These are phyloP conservation scores for Propithecus deckenii DNA, from an alignment of 2,797 vertebrate species.

Conservation along the genomic window DNA sequence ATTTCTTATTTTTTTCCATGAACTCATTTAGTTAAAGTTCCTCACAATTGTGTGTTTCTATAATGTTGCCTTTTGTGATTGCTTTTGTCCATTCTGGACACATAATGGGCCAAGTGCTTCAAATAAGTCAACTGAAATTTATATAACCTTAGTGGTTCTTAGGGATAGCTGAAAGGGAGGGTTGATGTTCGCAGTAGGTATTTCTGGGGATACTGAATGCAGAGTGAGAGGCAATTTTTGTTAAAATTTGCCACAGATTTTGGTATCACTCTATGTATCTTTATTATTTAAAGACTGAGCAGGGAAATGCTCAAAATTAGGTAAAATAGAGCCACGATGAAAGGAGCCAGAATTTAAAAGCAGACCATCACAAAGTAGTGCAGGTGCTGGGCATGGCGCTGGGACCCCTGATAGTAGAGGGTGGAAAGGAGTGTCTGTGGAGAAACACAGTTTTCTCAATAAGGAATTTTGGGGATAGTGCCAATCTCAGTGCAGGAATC, in stretches of 20 bases:
- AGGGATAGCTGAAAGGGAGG: not conserved
- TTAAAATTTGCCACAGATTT: not conserved
- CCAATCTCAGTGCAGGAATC: not conserved
- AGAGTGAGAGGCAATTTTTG: not conserved
- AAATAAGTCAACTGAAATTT: not conserved
- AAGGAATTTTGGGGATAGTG: not conserved
- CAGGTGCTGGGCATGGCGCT: fast-evolving
- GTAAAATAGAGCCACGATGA: not conserved
- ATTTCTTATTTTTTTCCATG: not conserved
- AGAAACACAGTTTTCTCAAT: not conserved
- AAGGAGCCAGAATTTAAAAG: not conserved
- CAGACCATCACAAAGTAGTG: not conserved
- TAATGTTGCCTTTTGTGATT: not conserved
- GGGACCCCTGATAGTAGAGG: fast-evolving
- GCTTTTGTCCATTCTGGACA: not conserved
- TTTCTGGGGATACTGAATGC: not conserved
- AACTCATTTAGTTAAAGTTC: not conserved
- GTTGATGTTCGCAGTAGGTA: not conserved
- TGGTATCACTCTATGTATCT: not conserved
- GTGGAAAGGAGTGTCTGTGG: not conserved
- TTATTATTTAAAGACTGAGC: not conserved
- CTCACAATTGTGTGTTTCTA: not conserved
- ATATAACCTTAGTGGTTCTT: not conserved
- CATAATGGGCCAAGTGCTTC: not conserved
- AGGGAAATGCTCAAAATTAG: not conserved